These are phyloP conservation scores for Myotis davidii DNA, from an alignment of 2,113 vertebrate genomes.

Conservation along the genomic window DNA sequence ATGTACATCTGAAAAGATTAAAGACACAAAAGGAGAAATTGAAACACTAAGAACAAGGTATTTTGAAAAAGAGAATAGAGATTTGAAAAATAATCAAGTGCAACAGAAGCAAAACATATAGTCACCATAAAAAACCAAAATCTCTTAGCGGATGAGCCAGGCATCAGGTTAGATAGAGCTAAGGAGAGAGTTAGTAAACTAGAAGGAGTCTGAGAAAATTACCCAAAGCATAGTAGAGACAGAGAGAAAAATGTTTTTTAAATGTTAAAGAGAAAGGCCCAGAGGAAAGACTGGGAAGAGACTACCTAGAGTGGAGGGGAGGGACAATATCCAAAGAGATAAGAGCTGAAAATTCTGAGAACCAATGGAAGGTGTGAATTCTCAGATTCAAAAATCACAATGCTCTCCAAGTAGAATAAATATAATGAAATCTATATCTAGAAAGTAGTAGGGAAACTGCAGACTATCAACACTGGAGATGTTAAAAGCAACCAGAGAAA, in stretches of 20 bases:
- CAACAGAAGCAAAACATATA: neutral
- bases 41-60: neutral
- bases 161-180: neutral
- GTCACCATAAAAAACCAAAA: neutral
- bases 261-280: neutral
- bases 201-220: neutral
- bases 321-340: neutral
- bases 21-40: neutral
- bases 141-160: neutral
- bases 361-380: neutral
- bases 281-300: neutral
- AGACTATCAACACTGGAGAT: neutral
- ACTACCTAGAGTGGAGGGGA: fast-evolving
- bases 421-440: neutral
- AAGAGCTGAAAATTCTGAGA: neutral
- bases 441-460: neutral
- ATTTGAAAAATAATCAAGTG: neutral
- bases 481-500: neutral
- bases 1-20: neutral
- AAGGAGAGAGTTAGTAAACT: neutral
- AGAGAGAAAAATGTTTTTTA: neutral
- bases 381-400: constrained; percentile 6
- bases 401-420: neutral
- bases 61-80: neutral
- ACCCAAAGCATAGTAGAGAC: neutral